A percentile compares a stretch with the other conserved stretches of the same genome.
These are phyloP conservation scores for Danio jaintianensis DNA, from an alignment of 2,797 vertebrate species.

Conservation along the genomic window DNA sequence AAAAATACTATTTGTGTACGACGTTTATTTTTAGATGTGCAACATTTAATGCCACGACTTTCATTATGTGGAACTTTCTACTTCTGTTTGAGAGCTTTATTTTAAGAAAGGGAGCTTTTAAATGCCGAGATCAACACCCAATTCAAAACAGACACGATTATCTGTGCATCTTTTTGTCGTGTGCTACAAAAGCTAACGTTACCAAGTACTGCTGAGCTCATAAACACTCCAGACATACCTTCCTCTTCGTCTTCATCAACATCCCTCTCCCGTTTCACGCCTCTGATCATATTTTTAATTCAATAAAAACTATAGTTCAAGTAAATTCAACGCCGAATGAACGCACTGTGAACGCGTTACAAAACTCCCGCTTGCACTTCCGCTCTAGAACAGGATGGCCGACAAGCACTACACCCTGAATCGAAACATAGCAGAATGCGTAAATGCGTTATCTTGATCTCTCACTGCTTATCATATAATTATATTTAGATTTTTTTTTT, in stretches of 20 bases:
- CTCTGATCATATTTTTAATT: slow-evolving; percentile 64
- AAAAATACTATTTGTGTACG: no score
- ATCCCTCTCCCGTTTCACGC: slow-evolving; percentile 77
- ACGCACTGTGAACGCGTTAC: background rate
- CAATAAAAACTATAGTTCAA: background rate
- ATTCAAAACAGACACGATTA: no score
- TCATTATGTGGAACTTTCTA: no score
- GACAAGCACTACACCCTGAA: background rate
- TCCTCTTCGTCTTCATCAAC: slow-evolving; percentile 72
- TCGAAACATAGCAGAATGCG: background rate
- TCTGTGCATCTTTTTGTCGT: background rate
- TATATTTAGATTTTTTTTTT: background rate
- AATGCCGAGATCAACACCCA: no score
- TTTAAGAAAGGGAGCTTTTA: no score
- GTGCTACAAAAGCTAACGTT: background rate
- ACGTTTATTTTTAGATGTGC: no score
- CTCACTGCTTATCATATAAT: background rate
- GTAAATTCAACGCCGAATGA: background rate
- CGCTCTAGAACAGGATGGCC: slow-evolving; percentile 33
- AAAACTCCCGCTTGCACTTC: slow-evolving; percentile 44
- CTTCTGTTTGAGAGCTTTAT: no score
- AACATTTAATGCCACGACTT: no score
- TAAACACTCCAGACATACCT: slow-evolving; percentile 51
- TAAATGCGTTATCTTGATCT: background rate
- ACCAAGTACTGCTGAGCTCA: no score